Conservation (phyloP, 2,888 invertebrate genomes). For the Rhaphigaster nebulosa region DNA sequence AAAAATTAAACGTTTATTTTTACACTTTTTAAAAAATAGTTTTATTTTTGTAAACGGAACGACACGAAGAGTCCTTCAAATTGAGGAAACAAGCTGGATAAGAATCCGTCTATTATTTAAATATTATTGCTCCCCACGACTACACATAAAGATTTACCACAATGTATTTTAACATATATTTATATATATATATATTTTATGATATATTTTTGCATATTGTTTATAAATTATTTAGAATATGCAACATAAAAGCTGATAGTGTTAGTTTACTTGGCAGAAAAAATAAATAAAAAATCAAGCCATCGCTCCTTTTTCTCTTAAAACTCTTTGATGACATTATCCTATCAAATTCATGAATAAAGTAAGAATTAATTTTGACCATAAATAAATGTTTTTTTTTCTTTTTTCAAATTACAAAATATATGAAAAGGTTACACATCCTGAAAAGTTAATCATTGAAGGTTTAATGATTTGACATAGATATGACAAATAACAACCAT, state of each 20-base stretch:
- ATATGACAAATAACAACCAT: background rate
- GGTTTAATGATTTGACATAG: background rate
- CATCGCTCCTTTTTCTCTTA: background rate
- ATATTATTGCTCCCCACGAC: slow-evolving; percentile 41
- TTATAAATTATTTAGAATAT: slow-evolving; percentile 44
- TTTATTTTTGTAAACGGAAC: background rate
- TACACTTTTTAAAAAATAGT: background rate
- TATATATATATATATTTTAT: slow-evolving; percentile 7
- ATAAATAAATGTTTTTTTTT: background rate
- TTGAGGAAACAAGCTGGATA: background rate
- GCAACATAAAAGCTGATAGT: slow-evolving; percentile 40
- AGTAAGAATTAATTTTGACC: background rate
- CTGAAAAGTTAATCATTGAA: background rate
- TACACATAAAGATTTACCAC: slow-evolving; percentile 2
- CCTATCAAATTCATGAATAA: background rate
- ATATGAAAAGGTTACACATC: background rate
- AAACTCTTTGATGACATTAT: background rate
- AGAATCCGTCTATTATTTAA: background rate
- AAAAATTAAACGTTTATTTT: background rate
- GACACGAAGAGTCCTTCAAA: background rate
- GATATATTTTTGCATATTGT: slow-evolving; percentile 19
- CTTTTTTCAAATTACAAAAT: background rate
- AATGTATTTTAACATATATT: background rate
- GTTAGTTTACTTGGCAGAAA: background rate
- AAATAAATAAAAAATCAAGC: background rate